Evolutionary conservation across 2,113 vertebrate genomes (phyloP).

Genomic region (Mystacornis crossleyi): DNA sequence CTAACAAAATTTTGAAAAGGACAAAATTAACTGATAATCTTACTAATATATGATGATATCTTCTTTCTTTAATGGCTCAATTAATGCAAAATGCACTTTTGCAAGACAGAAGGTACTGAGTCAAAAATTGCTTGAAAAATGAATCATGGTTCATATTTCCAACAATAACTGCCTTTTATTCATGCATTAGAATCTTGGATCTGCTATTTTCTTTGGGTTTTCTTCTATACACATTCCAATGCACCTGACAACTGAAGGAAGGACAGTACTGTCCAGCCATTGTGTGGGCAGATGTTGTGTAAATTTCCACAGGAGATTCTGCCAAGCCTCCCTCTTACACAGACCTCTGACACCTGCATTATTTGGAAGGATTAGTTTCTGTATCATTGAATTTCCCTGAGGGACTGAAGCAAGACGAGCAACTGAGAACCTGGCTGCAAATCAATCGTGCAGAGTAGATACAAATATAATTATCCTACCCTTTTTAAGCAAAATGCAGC

Average conservation of each 20-base stretch:
- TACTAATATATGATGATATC: neutral
- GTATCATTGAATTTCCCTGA: neutral
- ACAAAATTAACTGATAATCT: neutral
- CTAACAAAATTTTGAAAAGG: neutral
- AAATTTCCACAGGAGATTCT: conserved; percentile 41
- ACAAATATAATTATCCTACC: neutral
- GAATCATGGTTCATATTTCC: neutral
- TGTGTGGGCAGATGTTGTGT: conserved; percentile 53
- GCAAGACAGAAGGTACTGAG: neutral
- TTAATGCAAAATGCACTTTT: neutral
- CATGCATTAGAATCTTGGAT: neutral
- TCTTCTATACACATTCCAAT: neutral
- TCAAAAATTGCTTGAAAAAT: neutral
- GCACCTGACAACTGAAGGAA: conserved; percentile 66
- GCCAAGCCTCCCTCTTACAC: conserved; percentile 22
- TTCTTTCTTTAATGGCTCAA: neutral
- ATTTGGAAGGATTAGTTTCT: conserved; percentile 49
- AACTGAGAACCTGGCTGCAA: neutral
- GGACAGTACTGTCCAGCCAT: conserved; percentile 32
- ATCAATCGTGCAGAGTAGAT: neutral
- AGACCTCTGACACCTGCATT: conserved; percentile 49
- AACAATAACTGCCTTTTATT: neutral
- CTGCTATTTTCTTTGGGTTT: neutral
- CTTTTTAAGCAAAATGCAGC: neutral
- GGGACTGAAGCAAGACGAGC: conserved; percentile 1